Percentiles rank a stretch among this genome's conserved stretches.
phyloP scores from a whole-genome alignment of 2,113 vertebrate genomes.

The Pelusios castaneus region DNA sequence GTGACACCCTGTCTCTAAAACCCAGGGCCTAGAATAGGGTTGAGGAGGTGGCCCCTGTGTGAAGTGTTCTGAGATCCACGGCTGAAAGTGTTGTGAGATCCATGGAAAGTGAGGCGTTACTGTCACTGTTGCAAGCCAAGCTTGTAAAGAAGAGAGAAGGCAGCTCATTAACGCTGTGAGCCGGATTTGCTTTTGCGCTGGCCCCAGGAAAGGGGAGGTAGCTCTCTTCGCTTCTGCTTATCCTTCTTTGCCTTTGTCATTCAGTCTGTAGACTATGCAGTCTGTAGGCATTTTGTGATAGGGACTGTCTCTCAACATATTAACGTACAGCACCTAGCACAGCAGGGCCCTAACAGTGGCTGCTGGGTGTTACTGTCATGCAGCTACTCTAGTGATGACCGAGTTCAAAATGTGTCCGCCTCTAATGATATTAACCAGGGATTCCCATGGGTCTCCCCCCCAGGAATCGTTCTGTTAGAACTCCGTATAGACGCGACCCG shows the following conservation, averaged over 20 bases:
- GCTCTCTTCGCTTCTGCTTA: not conserved
- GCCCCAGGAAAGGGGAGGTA: not conserved
- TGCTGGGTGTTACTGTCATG: not conserved
- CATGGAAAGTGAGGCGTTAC: not conserved
- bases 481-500: not conserved
- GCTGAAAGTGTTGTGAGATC: no score
- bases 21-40: not conserved
- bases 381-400: not conserved
- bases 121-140: no score
- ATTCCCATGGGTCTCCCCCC: not conserved
- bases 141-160: no score
- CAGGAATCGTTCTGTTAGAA: not conserved
- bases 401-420: not conserved
- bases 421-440: not conserved
- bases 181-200: not conserved
- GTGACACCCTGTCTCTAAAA: not conserved
- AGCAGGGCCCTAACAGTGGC: not conserved
- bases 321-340: not conserved
- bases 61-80: not conserved
- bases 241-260: not conserved
- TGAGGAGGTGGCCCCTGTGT: not conserved
- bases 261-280: not conserved
- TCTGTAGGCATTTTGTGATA: not conserved
- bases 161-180: no score
- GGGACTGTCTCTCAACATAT: not conserved